Percentiles rank a stretch among this genome's conserved stretches.
Conservation (phyloP, 2,113 vertebrate species). For the Raphicerus campestris region DNA sequence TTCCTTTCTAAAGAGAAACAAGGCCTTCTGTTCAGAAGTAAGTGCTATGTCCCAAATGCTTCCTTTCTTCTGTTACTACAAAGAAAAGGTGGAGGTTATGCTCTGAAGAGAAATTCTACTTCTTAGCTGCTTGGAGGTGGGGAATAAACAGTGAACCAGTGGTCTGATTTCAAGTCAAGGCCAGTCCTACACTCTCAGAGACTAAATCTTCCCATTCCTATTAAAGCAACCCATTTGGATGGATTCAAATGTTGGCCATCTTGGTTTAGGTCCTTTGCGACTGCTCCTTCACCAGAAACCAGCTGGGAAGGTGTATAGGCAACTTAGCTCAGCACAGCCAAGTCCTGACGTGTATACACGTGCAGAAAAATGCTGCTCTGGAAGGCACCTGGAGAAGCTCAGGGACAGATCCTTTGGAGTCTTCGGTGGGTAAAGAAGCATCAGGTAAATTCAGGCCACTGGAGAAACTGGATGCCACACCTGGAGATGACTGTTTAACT, state of each 20-base stretch:
- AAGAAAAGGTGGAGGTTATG: neutral
- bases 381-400: neutral
- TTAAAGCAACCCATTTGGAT: neutral
- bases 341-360: neutral
- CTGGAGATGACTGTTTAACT: neutral
- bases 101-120: neutral
- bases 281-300: neutral
- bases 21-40: neutral
- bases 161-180: neutral
- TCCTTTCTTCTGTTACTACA: neutral
- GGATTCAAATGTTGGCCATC: neutral
- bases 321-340: neutral
- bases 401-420: neutral
- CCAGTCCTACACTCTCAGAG: neutral
- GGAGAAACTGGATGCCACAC: neutral
- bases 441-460: neutral
- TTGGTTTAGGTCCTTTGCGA: neutral
- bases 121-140: neutral
- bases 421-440: neutral
- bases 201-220: neutral
- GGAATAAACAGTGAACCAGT: neutral
- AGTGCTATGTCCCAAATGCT: neutral
- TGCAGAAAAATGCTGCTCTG: neutral
- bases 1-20: neutral
- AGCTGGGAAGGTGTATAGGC: neutral